These are phyloP conservation scores for Mesoligia furuncula DNA, from an alignment of 2,888 invertebrate species.

Conservation along the genomic window DNA sequence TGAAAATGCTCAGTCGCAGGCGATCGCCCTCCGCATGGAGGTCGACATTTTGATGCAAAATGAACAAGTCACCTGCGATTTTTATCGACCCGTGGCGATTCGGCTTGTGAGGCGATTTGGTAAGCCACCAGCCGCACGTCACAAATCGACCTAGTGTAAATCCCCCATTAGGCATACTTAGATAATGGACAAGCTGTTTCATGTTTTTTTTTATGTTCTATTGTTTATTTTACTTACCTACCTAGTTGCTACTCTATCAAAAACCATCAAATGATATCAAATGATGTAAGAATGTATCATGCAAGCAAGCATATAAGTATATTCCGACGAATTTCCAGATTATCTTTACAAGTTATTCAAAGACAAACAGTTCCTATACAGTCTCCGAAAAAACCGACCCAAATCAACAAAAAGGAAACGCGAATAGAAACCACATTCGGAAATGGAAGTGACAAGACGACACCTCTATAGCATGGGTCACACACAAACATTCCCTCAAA, in stretches of 20 bases:
- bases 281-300: not conserved
- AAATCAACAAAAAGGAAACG: conserved; percentile 27
- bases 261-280: not conserved
- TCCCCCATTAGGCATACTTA: not conserved
- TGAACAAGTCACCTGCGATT: not conserved
- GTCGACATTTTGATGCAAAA: too few relatives aligned
- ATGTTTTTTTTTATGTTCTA: not conserved
- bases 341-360: conserved; percentile 8
- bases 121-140: not conserved
- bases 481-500: conserved; percentile 46
- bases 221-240: not conserved
- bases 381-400: conserved; percentile 10
- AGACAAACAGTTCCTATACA: conserved; percentile 10
- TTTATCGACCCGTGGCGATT: not conserved
- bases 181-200: too few relatives aligned
- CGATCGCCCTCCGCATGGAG: too few relatives aligned
- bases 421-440: conserved; percentile 38
- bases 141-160: not conserved
- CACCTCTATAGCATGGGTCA: conserved; percentile 48
- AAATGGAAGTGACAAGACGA: conserved; percentile 47
- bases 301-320: not conserved
- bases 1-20: not conserved
- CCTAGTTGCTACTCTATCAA: not conserved
- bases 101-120: not conserved
- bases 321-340: not conserved